Percentiles rank a stretch among this genome's conserved stretches.
These are phyloP conservation scores for Folsomia candida DNA, from an alignment of 2,888 invertebrate genomes.

Conservation along the genomic window DNA sequence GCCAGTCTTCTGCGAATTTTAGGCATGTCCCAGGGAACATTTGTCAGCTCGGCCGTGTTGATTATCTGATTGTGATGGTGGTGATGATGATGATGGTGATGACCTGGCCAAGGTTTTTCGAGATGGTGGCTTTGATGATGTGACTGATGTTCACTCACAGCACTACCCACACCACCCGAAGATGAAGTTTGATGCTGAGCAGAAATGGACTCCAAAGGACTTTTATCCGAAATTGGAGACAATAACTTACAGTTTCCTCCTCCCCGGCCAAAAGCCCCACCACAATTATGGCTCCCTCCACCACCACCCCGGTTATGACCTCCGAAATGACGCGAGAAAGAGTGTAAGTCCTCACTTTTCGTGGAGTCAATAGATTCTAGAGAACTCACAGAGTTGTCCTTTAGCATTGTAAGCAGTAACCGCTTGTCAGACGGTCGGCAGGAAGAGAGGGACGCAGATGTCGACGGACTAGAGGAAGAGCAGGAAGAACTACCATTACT, in stretches of 20 bases:
- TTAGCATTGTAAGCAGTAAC: constrained; percentile 33
- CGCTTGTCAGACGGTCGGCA: constrained; percentile 29
- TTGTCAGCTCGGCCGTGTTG: constrained; percentile 63
- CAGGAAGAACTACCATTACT: constrained; percentile 3
- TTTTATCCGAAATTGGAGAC: constrained; percentile 51
- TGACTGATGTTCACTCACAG: constrained; percentile 5
- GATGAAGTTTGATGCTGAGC: neutral
- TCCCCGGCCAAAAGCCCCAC: constrained; percentile 6
- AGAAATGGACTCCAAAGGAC: constrained; percentile 46
- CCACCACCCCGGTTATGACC: neutral
- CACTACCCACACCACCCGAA: constrained; percentile 6
- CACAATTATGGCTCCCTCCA: constrained; percentile 10
- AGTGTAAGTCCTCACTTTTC: constrained; percentile 45
- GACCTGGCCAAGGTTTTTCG: neutral
- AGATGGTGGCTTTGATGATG: neutral
- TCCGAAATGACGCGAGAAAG: constrained; percentile 25
- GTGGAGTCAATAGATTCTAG: constrained; percentile 50
- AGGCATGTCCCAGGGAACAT: constrained; percentile 89
- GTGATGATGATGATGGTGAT: constrained; percentile 4
- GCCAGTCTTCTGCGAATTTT: constrained; percentile 75
- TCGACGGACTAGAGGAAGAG: constrained; percentile 29
- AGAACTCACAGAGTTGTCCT: constrained; percentile 49
- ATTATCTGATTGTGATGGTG: constrained; percentile 18
- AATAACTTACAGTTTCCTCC: constrained; percentile 39
- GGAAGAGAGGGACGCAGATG: constrained; percentile 29